Evolutionary conservation across 2,888 invertebrate genomes (phyloP).

Genomic region (Coecobrya sp.): DNA sequence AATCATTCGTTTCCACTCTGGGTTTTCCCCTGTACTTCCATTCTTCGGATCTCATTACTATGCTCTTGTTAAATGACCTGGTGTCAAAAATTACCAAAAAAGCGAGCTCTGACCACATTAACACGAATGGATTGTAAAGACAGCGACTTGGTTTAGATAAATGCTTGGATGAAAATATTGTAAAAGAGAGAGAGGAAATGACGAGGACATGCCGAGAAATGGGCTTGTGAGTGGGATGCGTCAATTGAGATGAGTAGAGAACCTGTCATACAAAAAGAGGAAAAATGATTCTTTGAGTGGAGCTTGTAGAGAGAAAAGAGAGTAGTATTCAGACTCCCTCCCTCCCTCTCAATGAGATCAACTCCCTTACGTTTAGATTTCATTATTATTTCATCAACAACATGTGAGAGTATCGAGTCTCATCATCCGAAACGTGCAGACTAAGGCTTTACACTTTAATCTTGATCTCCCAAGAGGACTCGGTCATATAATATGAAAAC

Average conservation of each 20-base stretch:
- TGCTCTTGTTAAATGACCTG: not conserved
- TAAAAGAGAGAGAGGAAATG: too few species aligned
- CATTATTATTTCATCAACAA: conserved; percentile 24
- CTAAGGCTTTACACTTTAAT: conserved; percentile 7
- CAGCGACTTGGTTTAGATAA: too few species aligned
- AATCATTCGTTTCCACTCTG: not conserved
- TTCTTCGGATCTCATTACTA: not conserved
- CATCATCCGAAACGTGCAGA: conserved; percentile 30
- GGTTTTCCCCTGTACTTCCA: not conserved
- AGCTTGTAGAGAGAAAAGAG: too few species aligned
- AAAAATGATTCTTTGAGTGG: too few species aligned
- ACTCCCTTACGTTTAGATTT: conserved; percentile 3
- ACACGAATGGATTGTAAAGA: too few species aligned
- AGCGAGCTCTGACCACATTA: too few species aligned
- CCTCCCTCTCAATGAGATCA: not conserved
- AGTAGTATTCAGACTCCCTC: not conserved
- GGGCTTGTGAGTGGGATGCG: too few species aligned
- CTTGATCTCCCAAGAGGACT: conserved; percentile 14
- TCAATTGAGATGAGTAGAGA: too few species aligned
- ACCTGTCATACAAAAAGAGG: too few species aligned
- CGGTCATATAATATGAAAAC: conserved; percentile 32
- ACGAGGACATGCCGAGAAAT: too few species aligned
- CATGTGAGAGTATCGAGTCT: conserved; percentile 29
- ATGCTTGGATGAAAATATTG: too few species aligned
- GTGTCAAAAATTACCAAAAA: too few species aligned